Base-by-base conservation (phyloP, 53 echinoderm and acorn worm species). In the Crossaster papposus region DNA sequence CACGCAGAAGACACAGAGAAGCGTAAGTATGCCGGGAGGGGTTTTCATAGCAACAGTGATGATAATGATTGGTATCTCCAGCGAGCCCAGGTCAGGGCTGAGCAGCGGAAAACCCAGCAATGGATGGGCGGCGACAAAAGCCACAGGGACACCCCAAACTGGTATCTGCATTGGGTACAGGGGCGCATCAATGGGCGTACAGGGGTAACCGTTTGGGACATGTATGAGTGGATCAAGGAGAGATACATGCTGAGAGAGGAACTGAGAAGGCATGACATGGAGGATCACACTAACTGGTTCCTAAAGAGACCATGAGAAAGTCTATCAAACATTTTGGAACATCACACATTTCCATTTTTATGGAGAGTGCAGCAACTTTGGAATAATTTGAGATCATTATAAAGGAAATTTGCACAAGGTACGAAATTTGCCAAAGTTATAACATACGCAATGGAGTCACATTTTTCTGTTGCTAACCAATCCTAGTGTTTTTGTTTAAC, bases 201-300 rank as follows among this genome's bases (percentile, higher is more conserved):
- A 12, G 95, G 94, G 65, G 92, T 96, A 38, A 96, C 97, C 0
- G 90, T 96, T 30, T 96, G 97, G 97, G 97, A 96, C 13, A 94
- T 96, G 91, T 96, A 96, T 78, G 83, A 91, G 68, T 96, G 97
- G 97, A 85, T 96, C 33, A 91, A 91, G 7, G 95, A 96, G 53
- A 90, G 94, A 35, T 95, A 94, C 31, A 81, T 91, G 4, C 51
- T 94, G 3, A 81, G 95, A 65, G 92, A 92, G 38, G 91, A 94
- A 51, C 68, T 94, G 79, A 84, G 97, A 31, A 64, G 90, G 3
- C 92, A 94, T 79, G 93, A 96, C 34, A 92, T 96, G 92, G 94
- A 96, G 54, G 97, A 96, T 51, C 91, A 96, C 34, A 86, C 92
- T 18, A 96, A 96, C 55, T 96, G 97, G 97, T 96, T 96, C 90